Percentiles rank a stretch among this genome's conserved stretches.
Evolutionary conservation across 2,797 vertebrate species (phyloP).

Genomic region (Anas capensis): DNA sequence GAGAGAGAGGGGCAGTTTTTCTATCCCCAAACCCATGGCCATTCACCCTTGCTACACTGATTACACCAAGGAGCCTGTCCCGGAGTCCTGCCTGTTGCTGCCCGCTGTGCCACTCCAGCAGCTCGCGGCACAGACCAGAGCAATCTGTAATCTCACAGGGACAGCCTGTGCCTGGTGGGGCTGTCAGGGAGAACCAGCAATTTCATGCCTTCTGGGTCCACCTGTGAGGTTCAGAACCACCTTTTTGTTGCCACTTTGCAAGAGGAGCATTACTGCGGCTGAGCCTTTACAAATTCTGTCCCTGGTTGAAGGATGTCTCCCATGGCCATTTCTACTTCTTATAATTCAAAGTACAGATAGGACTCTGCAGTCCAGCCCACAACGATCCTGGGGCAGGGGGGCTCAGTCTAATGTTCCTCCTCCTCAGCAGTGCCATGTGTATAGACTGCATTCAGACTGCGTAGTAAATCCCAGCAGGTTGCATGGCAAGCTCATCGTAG

Average conservation of each 20-base stretch:
- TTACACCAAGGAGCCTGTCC: too few species aligned
- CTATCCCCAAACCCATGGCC: not conserved
- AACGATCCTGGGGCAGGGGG: too few species aligned
- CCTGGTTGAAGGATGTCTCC: rapidly evolving
- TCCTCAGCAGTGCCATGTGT: not conserved
- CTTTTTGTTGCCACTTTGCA: rapidly evolving
- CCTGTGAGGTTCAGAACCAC: not conserved
- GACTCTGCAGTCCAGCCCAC: not conserved
- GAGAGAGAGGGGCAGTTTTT: not conserved
- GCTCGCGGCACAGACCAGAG: not conserved
- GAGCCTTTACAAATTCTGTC: not conserved
- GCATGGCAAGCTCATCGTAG: not conserved
- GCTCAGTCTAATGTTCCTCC: not conserved
- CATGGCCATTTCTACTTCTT: not conserved
- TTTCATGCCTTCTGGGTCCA: not conserved
- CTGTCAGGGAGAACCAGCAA: too few species aligned
- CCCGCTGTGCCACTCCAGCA: rapidly evolving
- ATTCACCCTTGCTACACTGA: rapidly evolving
- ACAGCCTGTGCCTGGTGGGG: rapidly evolving
- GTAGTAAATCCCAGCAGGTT: not conserved
- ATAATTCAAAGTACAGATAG: not conserved
- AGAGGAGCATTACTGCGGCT: not conserved
- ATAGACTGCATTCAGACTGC: not conserved
- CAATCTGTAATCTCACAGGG: not conserved
- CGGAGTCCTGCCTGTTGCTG: not conserved